Conservation (phyloP, 2,888 invertebrate genomes). For the Laspeyria flexula region DNA sequence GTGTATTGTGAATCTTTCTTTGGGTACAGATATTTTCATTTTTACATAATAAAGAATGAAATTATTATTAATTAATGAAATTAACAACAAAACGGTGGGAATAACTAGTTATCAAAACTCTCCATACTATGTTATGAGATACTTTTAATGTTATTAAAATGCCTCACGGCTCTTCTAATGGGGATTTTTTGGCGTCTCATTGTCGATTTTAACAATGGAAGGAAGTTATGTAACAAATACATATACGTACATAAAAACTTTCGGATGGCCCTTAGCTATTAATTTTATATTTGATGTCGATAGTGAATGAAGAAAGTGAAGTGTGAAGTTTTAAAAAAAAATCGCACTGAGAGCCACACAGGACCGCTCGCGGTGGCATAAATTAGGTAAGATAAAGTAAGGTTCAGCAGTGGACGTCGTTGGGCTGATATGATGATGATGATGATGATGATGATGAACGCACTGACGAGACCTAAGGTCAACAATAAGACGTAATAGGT, state of each 20-base stretch:
- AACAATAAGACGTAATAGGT: no score
- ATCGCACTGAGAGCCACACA: no score
- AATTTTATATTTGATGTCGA: not conserved
- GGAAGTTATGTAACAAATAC: slow-evolving; percentile 17
- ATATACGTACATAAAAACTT: not conserved
- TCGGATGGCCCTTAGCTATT: not conserved
- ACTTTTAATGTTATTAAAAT: slow-evolving; percentile 51
- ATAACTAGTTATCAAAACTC: slow-evolving; percentile 49
- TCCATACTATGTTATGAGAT: slow-evolving; percentile 46
- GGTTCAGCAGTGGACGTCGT: no score
- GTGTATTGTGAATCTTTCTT: no score
- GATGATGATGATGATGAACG: no score
- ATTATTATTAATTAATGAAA: slow-evolving; percentile 54
- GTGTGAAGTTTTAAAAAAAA: no score
- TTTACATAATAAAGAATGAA: slow-evolving; percentile 43
- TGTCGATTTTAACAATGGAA: slow-evolving; percentile 39
- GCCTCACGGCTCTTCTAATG: slow-evolving; percentile 33
- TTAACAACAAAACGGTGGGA: slow-evolving; percentile 56
- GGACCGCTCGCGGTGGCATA: no score
- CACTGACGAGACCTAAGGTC: no score
- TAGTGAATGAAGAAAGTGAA: no score
- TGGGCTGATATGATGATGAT: no score
- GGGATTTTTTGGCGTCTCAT: slow-evolving; percentile 31
- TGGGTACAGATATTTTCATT: no score
- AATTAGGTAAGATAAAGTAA: no score